Evolutionary conservation across 2,797 vertebrate species (phyloP).

Genomic region (Acipenser ruthenus): DNA sequence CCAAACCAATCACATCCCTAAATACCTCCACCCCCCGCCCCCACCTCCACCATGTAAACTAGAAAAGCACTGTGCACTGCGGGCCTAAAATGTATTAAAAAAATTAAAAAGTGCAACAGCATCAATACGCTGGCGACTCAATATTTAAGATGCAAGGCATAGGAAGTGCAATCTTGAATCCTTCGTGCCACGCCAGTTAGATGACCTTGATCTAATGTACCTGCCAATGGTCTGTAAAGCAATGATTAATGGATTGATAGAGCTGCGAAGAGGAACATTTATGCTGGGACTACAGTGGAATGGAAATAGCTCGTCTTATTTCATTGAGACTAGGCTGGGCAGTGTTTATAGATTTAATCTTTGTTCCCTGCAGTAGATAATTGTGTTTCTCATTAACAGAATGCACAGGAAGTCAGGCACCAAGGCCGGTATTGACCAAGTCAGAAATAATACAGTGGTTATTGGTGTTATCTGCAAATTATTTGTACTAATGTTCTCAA

Average conservation of each 20-base stretch:
- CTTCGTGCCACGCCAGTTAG: not conserved
- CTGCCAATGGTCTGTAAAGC: not conserved
- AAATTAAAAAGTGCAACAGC: too few species aligned
- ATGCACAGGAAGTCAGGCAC: slow-evolving; percentile 2
- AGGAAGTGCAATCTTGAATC: not conserved
- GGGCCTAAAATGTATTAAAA: too few species aligned
- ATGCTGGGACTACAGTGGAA: not conserved
- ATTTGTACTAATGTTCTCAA: slow-evolving; percentile 11
- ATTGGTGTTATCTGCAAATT: slow-evolving; percentile 9
- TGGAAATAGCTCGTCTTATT: not conserved
- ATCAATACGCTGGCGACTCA: too few species aligned
- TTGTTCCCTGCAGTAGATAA: not conserved
- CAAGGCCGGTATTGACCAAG: slow-evolving; percentile 9
- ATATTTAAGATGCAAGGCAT: too few species aligned
- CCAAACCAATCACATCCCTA: too few species aligned
- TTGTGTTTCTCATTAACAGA: slow-evolving; percentile 12
- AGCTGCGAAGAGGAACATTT: not conserved
- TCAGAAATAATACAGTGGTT: slow-evolving; percentile 13
- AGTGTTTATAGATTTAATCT: slow-evolving; percentile 1
- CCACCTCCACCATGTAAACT: too few species aligned
- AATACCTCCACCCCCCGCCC: too few species aligned
- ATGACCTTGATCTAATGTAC: not conserved
- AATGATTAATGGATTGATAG: not conserved
- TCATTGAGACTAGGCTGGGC: not conserved
- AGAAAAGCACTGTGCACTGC: too few species aligned